These are phyloP conservation scores for Takifugu rubripes DNA, from an alignment of 2,797 vertebrate species.

Conservation along the genomic window DNA sequence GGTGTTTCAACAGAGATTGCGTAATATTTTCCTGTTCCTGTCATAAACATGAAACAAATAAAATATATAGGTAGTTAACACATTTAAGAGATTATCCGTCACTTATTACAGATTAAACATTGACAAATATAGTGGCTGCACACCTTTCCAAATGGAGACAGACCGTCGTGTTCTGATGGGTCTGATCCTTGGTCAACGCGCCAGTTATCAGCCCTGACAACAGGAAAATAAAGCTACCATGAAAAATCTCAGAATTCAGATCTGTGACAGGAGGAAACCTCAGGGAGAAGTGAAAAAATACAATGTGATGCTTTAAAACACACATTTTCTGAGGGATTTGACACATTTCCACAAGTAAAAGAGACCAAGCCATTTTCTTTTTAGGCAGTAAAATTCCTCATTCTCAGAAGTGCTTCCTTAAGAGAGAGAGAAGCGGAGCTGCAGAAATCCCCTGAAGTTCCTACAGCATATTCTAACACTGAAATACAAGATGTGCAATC, in stretches of 20 bases:
- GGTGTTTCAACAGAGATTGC: background rate
- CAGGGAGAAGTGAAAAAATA: no score
- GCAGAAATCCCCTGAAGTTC: slow-evolving; percentile 43
- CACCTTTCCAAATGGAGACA: slow-evolving; percentile 88
- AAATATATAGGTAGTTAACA: background rate
- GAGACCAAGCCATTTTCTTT: no score
- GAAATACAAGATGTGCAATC: no score
- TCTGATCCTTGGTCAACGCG: slow-evolving; percentile 77
- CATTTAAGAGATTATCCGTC: slow-evolving; percentile 8
- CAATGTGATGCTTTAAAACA: no score
- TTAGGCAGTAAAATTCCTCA: no score
- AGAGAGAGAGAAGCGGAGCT: slow-evolving; percentile 21
- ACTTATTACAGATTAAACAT: slow-evolving; percentile 3
- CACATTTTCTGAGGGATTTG: no score
- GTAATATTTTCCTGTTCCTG: background rate
- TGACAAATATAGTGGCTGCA: background rate
- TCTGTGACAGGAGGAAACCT: no score
- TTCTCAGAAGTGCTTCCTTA: no score
- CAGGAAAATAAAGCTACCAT: background rate
- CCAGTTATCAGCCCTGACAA: slow-evolving; percentile 91
- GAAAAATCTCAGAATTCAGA: background rate
- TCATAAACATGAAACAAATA: slow-evolving; percentile 1
- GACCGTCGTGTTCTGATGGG: slow-evolving; percentile 70
- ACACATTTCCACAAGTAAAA: no score
- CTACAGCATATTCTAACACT: background rate